Evolutionary conservation across 2,113 vertebrate species (phyloP).

Genomic region (Sapajus apella): DNA sequence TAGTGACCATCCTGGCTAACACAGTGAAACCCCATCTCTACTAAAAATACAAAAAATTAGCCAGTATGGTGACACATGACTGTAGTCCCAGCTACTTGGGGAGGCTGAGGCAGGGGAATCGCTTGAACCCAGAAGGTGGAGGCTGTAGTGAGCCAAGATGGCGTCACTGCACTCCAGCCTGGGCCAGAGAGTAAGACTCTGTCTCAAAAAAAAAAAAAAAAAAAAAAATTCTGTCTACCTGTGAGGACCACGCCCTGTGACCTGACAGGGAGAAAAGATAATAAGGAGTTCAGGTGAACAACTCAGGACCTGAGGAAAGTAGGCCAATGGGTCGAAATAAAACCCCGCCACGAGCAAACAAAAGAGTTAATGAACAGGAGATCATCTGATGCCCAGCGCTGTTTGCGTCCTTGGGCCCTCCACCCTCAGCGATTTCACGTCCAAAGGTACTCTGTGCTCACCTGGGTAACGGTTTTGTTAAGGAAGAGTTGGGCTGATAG

Average conservation of each 20-base stretch:
- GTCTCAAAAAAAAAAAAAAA: not conserved
- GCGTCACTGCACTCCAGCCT: too few relatives aligned
- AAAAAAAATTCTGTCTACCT: not conserved
- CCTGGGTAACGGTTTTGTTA: not conserved
- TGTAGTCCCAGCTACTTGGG: too few relatives aligned
- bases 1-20: too few relatives aligned
- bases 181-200: too few relatives aligned
- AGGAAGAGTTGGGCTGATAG: not conserved
- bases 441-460: rapidly evolving
- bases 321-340: slow-evolving; percentile 59
- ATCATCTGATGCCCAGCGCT: not conserved
- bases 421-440: rapidly evolving
- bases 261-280: not conserved
- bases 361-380: slow-evolving; percentile 1
- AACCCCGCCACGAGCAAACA: slow-evolving; percentile 13
- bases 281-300: not conserved
- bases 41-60: too few relatives aligned
- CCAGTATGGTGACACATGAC: too few relatives aligned
- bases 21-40: too few relatives aligned
- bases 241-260: not conserved
- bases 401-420: not conserved
- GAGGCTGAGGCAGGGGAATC: too few relatives aligned
- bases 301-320: slow-evolving; percentile 26
- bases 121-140: too few relatives aligned
- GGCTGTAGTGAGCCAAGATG: too few relatives aligned